Percentiles rank a stretch among this genome's conserved stretches.
Evolutionary conservation across 2,797 vertebrate genomes (phyloP).

Genomic region (Propithecus perrieri): DNA sequence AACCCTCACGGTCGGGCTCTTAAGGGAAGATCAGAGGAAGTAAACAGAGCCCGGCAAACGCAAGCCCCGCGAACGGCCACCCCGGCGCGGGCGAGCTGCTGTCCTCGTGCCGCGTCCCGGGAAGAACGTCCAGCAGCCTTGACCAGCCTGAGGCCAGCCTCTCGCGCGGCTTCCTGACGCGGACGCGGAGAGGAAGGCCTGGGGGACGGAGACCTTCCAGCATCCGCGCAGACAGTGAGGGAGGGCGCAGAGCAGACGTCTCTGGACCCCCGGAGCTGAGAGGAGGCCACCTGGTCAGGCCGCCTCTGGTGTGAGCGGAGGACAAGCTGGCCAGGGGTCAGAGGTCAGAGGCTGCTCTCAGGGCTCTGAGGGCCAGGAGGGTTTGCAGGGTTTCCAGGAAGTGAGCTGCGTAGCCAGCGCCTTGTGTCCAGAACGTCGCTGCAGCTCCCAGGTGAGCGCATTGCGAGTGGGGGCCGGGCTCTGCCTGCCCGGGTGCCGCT

Average conservation of each 20-base stretch:
- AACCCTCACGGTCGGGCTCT: background rate
- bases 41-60: background rate
- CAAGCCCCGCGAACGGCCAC: background rate
- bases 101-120: rapidly evolving
- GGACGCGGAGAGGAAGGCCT: background rate
- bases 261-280: background rate
- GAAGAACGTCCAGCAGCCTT: background rate
- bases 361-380: background rate
- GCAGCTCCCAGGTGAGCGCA: background rate
- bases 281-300: background rate
- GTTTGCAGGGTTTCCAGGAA: background rate
- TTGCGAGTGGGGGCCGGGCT: no score
- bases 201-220: background rate
- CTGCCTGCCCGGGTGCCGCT: no score
- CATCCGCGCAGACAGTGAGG: rapidly evolving
- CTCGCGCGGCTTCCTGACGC: background rate
- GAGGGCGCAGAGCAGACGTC: background rate
- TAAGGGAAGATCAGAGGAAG: background rate
- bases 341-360: background rate
- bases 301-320: no score
- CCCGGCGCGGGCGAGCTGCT: background rate
- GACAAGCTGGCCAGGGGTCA: background rate
- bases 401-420: rapidly evolving
- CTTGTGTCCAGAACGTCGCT: background rate
- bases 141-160: rapidly evolving